Evolutionary conservation across 2,797 vertebrate species (phyloP), one percentile per base, ranked within the genome.

Genomic region (Melanotaenia nigrans): DNA sequence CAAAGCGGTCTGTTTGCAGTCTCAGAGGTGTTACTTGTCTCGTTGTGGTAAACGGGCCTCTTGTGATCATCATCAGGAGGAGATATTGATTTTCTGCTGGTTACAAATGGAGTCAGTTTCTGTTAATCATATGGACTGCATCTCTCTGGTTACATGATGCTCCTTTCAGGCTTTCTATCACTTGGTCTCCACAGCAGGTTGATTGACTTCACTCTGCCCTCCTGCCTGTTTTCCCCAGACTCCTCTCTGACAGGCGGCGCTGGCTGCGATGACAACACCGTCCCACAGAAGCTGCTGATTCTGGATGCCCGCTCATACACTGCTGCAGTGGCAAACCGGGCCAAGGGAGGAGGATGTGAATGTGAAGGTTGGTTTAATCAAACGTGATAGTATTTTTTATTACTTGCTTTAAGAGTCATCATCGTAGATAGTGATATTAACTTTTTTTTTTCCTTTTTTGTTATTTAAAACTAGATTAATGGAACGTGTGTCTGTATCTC

Each of bases 291-390:
- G 90, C 94, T 99, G 84, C 94, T 99, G 84, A 99, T 99, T 77
- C 93, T 99, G 49, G 98, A 99, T 28, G 98, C 98, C 47, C 95
- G 98, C 64, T 99, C 98, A 18, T 99, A 99, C 90, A 99, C 98
- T 0, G 98, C 98, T 0, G 98, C 98, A 0, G 97, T 99, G 79
- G 98, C 98, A 65, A 99, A 99, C 93, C 93, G 98, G 57, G 98
- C 98, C 51, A 99, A 99, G 89, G 98, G 98, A 12, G 98, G 98
- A 0, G 98, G 98, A 85, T 99, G 98, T 0, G 98, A 99, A 82
- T 99, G 97, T 51, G 97, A 99, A 97, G 98, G 98, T 99, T 77
- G 73, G 93, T 79, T 49, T 18, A 4, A 14, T 42, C 30, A 16
- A 49, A 64, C 45, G 25, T 7, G 18, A 12, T 11, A 32, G 25